Evolutionary conservation across 2,888 invertebrate species (phyloP).

Genomic region (Callosobruchus maculatus): DNA sequence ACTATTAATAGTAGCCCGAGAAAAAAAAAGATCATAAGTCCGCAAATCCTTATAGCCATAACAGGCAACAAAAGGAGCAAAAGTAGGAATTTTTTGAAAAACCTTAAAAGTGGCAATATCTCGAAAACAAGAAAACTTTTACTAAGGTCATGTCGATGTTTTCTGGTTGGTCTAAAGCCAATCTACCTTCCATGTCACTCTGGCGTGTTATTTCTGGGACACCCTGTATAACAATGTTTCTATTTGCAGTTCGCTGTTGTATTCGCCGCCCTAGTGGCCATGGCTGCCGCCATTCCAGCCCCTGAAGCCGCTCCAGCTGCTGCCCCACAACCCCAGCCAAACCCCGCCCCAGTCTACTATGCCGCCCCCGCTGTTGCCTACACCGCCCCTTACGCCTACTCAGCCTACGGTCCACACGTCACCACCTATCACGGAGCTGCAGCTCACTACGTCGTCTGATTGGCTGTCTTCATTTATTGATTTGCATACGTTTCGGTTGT

Average conservation of each 20-base stretch:
- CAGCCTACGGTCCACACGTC: neutral
- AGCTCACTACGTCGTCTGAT: neutral
- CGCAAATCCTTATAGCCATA: no score
- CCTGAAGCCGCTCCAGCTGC: neutral
- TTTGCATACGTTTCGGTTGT: neutral
- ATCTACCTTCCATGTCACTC: no score
- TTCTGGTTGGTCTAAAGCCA: no score
- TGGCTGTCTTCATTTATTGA: neutral
- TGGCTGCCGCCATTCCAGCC: slow-evolving; percentile 1
- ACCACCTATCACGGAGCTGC: neutral
- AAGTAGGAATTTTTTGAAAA: no score
- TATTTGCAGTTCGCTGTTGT: neutral
- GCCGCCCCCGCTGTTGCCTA: neutral
- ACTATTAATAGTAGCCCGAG: no score
- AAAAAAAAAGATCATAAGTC: no score
- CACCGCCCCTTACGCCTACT: neutral
- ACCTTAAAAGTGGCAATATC: no score
- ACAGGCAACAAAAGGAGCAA: no score
- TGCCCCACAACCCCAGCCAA: neutral
- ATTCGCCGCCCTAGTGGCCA: neutral
- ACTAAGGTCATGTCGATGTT: no score
- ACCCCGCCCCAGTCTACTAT: neutral
- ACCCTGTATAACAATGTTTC: neutral
- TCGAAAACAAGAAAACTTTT: no score
- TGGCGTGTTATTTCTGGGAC: no score